Evolutionary conservation across 53 echinoderm and acorn worm genomes (phyloP).

Genomic region (Temnopleurus reevesii): DNA sequence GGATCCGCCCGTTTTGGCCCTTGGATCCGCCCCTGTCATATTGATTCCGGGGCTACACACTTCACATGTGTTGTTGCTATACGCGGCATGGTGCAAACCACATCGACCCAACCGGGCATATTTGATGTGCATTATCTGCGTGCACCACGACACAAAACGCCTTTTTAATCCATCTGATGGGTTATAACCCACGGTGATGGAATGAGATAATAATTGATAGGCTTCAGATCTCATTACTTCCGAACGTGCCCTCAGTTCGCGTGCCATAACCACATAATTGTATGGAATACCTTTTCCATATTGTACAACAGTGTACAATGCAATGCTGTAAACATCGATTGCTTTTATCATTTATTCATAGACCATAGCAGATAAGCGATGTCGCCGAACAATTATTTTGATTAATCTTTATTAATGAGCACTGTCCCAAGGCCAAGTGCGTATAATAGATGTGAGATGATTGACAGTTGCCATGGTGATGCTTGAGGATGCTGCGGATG

Average conservation of each 20-base stretch:
- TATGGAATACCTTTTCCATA: too few relatives aligned
- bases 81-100: background rate
- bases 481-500: background rate
- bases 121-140: background rate
- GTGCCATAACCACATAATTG: background rate
- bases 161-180: background rate
- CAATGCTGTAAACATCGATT: background rate
- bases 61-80: background rate
- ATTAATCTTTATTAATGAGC: background rate
- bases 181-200: too few relatives aligned
- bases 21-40: too few relatives aligned
- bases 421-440: background rate
- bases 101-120: background rate
- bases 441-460: background rate
- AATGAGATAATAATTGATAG: slow-evolving; percentile 5
- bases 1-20: too few relatives aligned
- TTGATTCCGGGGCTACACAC: too few relatives aligned
- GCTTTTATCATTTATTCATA: background rate
- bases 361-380: background rate
- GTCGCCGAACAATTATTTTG: background rate
- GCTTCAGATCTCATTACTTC: background rate
- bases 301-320: background rate
- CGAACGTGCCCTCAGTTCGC: background rate
- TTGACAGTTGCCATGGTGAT: background rate
- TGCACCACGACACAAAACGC: background rate